Percentiles rank a stretch among this genome's conserved stretches.
phyloP scores from a whole-genome alignment of 2,113 vertebrate species.

The Cyprinodon variegatus region DNA sequence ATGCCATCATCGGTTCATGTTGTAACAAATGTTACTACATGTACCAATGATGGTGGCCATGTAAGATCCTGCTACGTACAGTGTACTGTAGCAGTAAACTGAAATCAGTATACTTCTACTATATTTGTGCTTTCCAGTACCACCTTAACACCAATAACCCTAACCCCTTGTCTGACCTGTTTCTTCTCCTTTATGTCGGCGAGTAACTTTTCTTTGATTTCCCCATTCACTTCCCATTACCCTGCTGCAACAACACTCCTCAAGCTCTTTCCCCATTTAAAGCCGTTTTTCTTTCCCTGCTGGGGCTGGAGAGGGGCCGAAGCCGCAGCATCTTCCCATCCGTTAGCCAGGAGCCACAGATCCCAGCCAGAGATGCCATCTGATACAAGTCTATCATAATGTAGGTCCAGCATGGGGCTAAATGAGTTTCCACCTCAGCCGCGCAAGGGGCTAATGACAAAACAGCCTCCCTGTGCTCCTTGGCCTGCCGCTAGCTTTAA shows the following conservation, averaged over 20 bases:
- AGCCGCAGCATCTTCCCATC: conserved; percentile 78
- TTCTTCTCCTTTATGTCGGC: conserved; percentile 9
- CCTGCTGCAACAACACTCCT: conserved; percentile 37
- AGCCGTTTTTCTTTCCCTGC: conserved; percentile 78
- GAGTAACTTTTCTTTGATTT: conserved; percentile 22
- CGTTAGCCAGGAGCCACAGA: conserved; percentile 81
- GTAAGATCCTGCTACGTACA: no score
- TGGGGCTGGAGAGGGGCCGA: conserved; percentile 81
- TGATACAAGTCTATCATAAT: conserved; percentile 99
- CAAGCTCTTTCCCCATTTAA: conserved; percentile 57
- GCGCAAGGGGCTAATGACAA: conserved; percentile 95
- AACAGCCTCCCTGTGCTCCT: conserved; percentile 89
- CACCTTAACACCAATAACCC: conserved; percentile 25
- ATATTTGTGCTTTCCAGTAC: background rate
- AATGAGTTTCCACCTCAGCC: conserved; percentile 96
- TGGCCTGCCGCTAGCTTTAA: conserved; percentile 85
- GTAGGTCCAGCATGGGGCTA: conserved; percentile 99
- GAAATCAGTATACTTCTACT: no score
- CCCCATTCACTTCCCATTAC: conserved; percentile 36
- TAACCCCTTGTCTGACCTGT: conserved; percentile 44
- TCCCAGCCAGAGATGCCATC: conserved; percentile 90
- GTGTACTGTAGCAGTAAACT: no score
- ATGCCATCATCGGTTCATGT: no score
- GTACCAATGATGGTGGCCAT: no score
- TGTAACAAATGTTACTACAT: no score